These are phyloP conservation scores for Temnothorax curvispinosus DNA, from an alignment of 1,140 invertebrate species.

Conservation along the genomic window DNA sequence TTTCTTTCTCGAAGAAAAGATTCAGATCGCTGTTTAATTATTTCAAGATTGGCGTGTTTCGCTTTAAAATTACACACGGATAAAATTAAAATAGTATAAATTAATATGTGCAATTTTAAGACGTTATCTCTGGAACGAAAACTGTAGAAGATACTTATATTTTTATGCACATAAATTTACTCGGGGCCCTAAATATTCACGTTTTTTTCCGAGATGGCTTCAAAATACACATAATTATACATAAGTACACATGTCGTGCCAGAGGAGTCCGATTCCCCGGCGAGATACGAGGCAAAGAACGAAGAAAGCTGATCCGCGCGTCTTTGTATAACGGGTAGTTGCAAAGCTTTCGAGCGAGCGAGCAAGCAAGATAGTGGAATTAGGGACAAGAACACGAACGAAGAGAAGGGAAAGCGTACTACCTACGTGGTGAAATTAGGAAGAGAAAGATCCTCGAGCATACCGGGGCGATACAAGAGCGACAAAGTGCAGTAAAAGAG, in stretches of 20 bases:
- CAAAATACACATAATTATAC: slow-evolving; percentile 5
- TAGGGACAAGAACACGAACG: slow-evolving; percentile 10
- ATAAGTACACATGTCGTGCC: slow-evolving; percentile 17
- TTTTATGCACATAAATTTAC: slow-evolving; percentile 21
- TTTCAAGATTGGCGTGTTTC: neutral
- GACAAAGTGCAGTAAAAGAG: slow-evolving; percentile 25
- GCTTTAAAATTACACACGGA: neutral
- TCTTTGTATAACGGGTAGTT: slow-evolving; percentile 24
- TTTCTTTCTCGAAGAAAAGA: neutral
- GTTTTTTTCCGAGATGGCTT: neutral
- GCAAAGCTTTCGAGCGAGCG: slow-evolving; percentile 30
- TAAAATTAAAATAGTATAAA: neutral
- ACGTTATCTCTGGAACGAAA: neutral
- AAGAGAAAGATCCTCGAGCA: slow-evolving; percentile 59
- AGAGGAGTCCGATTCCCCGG: neutral
- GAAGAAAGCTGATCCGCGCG: slow-evolving; percentile 54
- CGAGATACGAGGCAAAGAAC: slow-evolving; percentile 12
- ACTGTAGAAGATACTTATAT: neutral
- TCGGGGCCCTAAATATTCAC: neutral
- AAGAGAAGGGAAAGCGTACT: slow-evolving; percentile 37
- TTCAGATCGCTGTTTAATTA: neutral
- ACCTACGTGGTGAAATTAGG: slow-evolving; percentile 66
- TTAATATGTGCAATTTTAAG: neutral
- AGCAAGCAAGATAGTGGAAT: slow-evolving; percentile 15
- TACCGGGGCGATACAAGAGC: neutral